A percentile compares a stretch with the other conserved stretches of the same genome.
phyloP scores from a whole-genome alignment of 2,797 vertebrate genomes.

The Valencia hispanica region DNA sequence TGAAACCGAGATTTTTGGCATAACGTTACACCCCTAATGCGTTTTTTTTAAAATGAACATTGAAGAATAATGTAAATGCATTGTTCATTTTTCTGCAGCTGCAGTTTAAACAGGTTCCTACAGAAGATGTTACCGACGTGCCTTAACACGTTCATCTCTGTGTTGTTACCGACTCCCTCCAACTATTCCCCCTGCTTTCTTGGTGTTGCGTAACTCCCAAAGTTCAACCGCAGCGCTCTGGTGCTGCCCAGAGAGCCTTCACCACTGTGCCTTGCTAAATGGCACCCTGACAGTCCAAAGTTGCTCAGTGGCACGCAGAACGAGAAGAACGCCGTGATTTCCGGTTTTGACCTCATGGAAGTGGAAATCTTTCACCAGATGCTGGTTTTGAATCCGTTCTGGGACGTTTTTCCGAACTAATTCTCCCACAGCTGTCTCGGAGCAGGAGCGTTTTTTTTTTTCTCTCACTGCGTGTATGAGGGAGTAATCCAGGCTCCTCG shows the following conservation, averaged over 20 bases:
- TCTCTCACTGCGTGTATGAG: constrained; percentile 13
- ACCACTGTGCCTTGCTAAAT: constrained; percentile 15
- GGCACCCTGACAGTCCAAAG: not conserved
- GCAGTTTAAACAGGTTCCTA: not conserved
- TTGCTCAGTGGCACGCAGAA: constrained; percentile 3
- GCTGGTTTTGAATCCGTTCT: constrained; percentile 3
- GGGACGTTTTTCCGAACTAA: not conserved
- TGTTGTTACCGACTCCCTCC: constrained; percentile 12
- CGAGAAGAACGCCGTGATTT: constrained; percentile 14
- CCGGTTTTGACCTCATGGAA: not conserved
- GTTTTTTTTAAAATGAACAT: too few relatives aligned
- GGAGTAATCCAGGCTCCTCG: constrained; percentile 11
- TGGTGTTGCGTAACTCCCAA: constrained; percentile 23
- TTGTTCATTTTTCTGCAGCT: too few relatives aligned
- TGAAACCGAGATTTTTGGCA: too few relatives aligned
- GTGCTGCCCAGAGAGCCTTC: not conserved
- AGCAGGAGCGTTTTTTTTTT: not conserved
- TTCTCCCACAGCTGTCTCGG: not conserved
- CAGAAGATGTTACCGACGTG: not conserved
- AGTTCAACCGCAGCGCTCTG: constrained; percentile 13
- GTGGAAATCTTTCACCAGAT: not conserved
- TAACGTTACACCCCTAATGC: too few relatives aligned
- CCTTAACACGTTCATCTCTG: not conserved
- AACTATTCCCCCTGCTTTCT: constrained; percentile 10
- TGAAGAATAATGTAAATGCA: too few relatives aligned